These are phyloP conservation scores for Dolichomitus sp. DNA, from an alignment of 2,888 invertebrate species.

Conservation along the genomic window DNA sequence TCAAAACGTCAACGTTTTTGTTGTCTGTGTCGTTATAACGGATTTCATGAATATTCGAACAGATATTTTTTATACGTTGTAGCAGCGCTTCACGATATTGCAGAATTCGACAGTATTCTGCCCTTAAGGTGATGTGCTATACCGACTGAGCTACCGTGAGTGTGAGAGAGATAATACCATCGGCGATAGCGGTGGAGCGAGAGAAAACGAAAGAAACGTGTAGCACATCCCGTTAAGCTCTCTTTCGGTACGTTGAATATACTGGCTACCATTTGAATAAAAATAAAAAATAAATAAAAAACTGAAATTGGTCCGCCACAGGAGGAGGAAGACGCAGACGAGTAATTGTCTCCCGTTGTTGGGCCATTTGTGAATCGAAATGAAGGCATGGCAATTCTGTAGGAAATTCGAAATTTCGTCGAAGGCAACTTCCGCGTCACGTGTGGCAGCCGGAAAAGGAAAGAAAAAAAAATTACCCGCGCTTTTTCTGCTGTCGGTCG, in stretches of 20 bases:
- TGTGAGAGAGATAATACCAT: too few species aligned
- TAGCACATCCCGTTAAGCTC: too few species aligned
- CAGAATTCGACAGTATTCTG: neutral
- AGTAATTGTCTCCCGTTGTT: constrained; percentile 39
- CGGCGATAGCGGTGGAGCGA: too few species aligned
- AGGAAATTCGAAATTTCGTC: constrained; percentile 40
- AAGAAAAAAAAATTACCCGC: constrained; percentile 16
- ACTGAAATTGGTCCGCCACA: neutral
- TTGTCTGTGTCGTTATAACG: neutral
- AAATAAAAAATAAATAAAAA: constrained; percentile 14
- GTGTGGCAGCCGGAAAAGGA: constrained; percentile 17
- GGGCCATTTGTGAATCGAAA: constrained; percentile 33
- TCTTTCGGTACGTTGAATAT: constrained; percentile 3
- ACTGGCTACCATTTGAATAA: neutral
- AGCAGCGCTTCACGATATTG: neutral
- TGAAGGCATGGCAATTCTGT: constrained; percentile 19
- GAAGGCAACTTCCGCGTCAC: constrained; percentile 32
- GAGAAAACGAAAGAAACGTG: too few species aligned
- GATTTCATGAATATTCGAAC: neutral
- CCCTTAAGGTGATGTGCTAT: too few species aligned
- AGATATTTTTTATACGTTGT: neutral
- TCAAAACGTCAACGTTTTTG: neutral
- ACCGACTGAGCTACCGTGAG: too few species aligned
- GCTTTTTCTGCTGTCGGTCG: constrained; percentile 51
- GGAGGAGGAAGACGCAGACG: neutral